Percentiles rank a stretch among this genome's conserved stretches.
These are phyloP conservation scores for Ramazzottius varieornatus DNA, from an alignment of 2,888 invertebrate species.

Conservation along the genomic window DNA sequence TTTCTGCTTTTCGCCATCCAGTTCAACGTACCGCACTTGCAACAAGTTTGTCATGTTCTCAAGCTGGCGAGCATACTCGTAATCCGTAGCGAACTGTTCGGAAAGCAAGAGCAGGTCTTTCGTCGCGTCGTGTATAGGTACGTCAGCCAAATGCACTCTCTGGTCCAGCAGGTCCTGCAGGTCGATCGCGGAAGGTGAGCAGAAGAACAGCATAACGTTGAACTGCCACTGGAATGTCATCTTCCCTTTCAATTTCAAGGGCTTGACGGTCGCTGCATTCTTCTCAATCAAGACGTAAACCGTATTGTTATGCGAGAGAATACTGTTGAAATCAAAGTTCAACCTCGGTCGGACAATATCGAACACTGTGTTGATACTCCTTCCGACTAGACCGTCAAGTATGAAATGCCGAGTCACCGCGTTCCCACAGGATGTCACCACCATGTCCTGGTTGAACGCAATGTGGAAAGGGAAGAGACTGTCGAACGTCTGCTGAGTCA, in stretches of 20 bases:
- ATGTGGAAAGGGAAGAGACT: constrained; percentile 11
- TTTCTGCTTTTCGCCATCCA: constrained; percentile 10
- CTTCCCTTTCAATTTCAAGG: not conserved
- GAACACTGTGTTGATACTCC: not conserved
- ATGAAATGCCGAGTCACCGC: constrained; percentile 6
- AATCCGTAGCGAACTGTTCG: constrained; percentile 12
- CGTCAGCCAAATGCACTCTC: constrained; percentile 13
- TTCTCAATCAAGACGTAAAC: not conserved
- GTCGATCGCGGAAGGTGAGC: constrained; percentile 12
- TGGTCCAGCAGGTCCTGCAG: constrained; percentile 12
- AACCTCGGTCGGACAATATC: constrained; percentile 6
- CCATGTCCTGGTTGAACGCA: constrained; percentile 9
- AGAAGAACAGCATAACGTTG: not conserved
- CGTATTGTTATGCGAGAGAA: not conserved
- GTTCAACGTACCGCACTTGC: constrained; percentile 8
- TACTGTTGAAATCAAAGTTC: not conserved
- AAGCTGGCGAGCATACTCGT: constrained; percentile 14
- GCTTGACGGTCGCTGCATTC: not conserved
- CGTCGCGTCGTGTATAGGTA: constrained; percentile 14
- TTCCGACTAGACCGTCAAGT: not conserved
- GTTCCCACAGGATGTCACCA: constrained; percentile 10
- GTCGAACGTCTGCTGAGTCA: constrained; percentile 8
- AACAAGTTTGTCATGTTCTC: constrained; percentile 15
- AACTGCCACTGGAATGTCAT: not conserved
- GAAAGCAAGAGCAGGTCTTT: constrained; percentile 13